Evolutionary conservation across 2,888 invertebrate genomes (phyloP), one percentile per base, ranked within the genome.

Genomic region (Serripes groenlandicus): DNA sequence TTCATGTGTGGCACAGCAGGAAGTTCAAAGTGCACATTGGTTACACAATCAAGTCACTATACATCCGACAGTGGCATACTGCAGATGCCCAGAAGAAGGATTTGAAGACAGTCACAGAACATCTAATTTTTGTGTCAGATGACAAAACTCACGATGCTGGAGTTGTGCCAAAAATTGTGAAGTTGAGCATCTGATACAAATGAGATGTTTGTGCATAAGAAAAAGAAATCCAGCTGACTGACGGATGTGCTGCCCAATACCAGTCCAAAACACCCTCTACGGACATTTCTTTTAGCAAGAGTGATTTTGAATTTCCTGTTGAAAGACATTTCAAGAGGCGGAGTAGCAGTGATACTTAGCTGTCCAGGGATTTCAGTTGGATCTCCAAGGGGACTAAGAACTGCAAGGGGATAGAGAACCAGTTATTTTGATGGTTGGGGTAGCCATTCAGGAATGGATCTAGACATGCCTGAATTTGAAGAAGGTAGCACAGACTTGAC

Each of bases 1-100:
- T 34, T 28, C 74, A 4, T 85, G 85, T 74, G 69, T 74, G 23
- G 54, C 62, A 9, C 87, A 87, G 60, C 52, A 81, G 2, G 87
- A 87, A 72, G 72, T 85, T 18, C 85, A 85, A 42, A 76, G 66
- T 52, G 85, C 78, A 28, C 85, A 87, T 34, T 87, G 73, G 79
- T 58, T 62, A 5, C 76, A 83, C 52, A 75, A 80, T 28, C 79
- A 73, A 70, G 78, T 80, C 5, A 83, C 85, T 5, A 34, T 85
- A 15, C 69, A 75, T 32, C 64, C 81, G 28, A 81, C 70, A 11
- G 79, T 81, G 18, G 78, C 75, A 54, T 83, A 78, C 64, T 85
- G 76, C 37, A 76, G 68, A 34, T 84, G 86, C 32, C 52, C 37
- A 58, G 75, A 54, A 42, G 76, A 80, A 49, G 54, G 37, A 11